phyloP scores from a whole-genome alignment of 2,797 vertebrate species.

The Sebastes taczanowskii region DNA sequence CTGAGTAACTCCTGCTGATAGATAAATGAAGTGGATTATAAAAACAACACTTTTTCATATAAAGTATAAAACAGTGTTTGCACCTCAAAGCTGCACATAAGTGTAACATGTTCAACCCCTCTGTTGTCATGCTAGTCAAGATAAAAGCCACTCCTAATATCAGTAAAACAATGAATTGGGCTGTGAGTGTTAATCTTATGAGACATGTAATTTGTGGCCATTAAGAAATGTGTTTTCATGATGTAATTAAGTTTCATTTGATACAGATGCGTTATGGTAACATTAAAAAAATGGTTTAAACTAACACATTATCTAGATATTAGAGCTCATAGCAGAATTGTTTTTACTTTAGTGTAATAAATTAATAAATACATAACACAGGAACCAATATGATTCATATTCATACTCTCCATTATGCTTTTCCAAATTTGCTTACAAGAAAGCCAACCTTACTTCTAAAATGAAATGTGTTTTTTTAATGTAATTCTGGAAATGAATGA shows the following conservation, averaged over 20 bases:
- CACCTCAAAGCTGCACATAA: neutral
- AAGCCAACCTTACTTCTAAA: neutral
- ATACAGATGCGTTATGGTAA: neutral
- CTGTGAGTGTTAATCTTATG: neutral
- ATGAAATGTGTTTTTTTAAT: neutral
- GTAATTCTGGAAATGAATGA: constrained; percentile 2
- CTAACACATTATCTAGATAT: neutral
- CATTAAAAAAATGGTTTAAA: neutral
- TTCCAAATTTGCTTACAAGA: neutral
- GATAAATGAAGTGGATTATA: neutral
- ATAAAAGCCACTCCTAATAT: neutral
- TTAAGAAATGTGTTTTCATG: neutral
- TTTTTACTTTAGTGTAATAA: neutral
- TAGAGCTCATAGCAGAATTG: neutral
- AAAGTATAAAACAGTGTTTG: neutral
- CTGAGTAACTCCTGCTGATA: neutral
- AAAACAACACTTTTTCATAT: neutral
- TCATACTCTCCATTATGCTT: neutral
- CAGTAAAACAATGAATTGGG: neutral
- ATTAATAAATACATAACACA: neutral
- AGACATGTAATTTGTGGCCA: neutral
- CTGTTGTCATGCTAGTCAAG: neutral
- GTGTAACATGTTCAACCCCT: neutral
- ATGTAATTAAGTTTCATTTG: neutral
- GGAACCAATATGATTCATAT: neutral